Evolutionary conservation across 2,888 invertebrate genomes (phyloP), one percentile per base, ranked within the genome.

Genomic region (Scrobipalpa costella): DNA sequence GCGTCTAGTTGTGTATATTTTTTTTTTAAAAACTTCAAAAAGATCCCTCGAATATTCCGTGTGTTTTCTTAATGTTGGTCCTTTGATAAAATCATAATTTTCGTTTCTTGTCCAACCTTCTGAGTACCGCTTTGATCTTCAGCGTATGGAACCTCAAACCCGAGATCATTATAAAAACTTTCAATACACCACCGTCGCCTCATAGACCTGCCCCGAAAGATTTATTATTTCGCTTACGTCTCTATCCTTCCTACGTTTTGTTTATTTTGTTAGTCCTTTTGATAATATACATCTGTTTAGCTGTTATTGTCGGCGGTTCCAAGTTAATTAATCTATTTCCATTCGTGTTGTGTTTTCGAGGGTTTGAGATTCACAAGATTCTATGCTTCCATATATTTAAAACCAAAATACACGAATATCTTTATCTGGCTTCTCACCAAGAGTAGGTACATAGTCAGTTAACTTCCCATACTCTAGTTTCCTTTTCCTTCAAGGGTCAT

Each of bases 261-360:
- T 85, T 85, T 83, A 78, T 83, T 84, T 80, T 75, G 75, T 79
- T 73, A 70, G 73, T 68, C 69, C 73, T 76, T 80, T 77, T 81
- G 81, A 85, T 81, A 83, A 84, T 79, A 83, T 73, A 80, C 78
- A 80, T 81, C 79, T 83, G 80, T 83, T 80, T 69, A 73, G 76
- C 69, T 59, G 34, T 75, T 74, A 78, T 75, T 76, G 73, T n/a
- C 67, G 71, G 68, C 63, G 36, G 49, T 68, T 71, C 62, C 66
- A 61, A 67, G 67, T 49, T 72, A 72, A 73, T 71, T 71, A 74
- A 75, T 74, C 68, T 68, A 69, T 78, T 73, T 76, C 66, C 67
- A 68, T 68, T 64, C 60, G 57, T 27, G 57, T 38, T 36, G n/a
- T 17, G 19, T 40, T n/a, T 58, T 58, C 9, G 1, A 17, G 34